Conservation (phyloP, 2,113 vertebrate genomes). For the Nymphicus hollandicus region DNA sequence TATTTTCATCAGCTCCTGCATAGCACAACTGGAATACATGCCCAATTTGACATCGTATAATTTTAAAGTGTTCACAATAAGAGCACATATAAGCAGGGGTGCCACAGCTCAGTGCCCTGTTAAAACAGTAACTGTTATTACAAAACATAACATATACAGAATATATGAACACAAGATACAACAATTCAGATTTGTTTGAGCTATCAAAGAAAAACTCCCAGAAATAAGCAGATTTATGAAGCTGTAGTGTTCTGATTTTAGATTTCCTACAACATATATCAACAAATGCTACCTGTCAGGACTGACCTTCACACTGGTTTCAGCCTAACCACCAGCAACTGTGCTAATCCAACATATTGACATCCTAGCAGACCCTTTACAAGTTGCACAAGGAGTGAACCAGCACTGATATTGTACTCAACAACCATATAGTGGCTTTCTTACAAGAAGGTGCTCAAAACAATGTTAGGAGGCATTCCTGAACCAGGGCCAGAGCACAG, state of each 20-base stretch:
- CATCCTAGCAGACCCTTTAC: not conserved
- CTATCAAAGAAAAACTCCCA: not conserved
- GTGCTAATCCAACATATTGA: not conserved
- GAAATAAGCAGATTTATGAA: not conserved
- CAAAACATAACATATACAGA: not conserved
- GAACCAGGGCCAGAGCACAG: not conserved
- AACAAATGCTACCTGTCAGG: not conserved
- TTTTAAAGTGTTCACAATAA: not conserved
- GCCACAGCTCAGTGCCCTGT: not conserved
- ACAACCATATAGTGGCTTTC: not conserved
- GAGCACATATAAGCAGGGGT: not conserved
- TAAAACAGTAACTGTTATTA: not conserved
- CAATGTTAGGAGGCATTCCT: not conserved
- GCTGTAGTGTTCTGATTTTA: not conserved
- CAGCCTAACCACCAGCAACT: not conserved
- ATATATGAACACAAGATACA: not conserved
- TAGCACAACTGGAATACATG: not conserved
- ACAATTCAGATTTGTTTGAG: not conserved
- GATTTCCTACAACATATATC: not conserved
- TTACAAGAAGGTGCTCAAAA: not conserved
- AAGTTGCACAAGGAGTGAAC: not conserved
- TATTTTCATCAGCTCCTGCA: not conserved
- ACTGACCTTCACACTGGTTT: not conserved
- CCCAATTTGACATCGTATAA: not conserved
- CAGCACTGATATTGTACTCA: not conserved